Percentiles rank a stretch among this genome's conserved stretches.
Evolutionary conservation across 2,888 invertebrate species (phyloP).

Genomic region (Branchellion lobata): DNA sequence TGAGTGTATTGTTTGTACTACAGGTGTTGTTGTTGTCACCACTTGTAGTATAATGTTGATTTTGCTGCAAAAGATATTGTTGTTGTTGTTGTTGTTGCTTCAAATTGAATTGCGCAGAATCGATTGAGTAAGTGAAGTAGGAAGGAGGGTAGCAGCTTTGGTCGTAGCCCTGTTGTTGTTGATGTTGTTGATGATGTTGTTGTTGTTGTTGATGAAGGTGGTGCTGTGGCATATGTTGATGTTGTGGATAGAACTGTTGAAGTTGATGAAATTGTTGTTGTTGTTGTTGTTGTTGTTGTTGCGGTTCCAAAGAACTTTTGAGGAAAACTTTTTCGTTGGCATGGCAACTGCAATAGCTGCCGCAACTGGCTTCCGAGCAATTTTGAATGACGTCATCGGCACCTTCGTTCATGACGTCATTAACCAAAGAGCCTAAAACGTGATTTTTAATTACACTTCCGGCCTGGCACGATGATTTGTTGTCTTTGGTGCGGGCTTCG

Average conservation of each 20-base stretch:
- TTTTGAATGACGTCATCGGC: not conserved
- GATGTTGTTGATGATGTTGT: not conserved
- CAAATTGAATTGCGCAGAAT: not conserved
- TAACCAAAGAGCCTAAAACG: not conserved
- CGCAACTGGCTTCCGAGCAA: not conserved
- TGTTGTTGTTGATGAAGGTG: not conserved
- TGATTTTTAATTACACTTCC: constrained; percentile 18
- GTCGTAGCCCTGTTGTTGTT: not conserved
- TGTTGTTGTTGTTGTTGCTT: not conserved
- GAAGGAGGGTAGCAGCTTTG: not conserved
- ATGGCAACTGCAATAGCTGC: not conserved
- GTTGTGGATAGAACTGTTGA: not conserved
- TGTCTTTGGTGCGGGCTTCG: not conserved
- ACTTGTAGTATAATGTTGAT: not conserved
- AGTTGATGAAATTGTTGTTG: not conserved
- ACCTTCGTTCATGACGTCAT: constrained; percentile 17
- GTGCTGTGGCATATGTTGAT: not conserved
- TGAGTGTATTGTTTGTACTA: too few relatives aligned
- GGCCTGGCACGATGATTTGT: not conserved
- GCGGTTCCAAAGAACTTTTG: not conserved
- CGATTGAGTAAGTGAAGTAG: not conserved
- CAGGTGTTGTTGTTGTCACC: not conserved
- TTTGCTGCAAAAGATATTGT: not conserved
- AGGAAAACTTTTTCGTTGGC: not conserved
- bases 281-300: not conserved